These are phyloP conservation scores for Lepisosteus osseus DNA, from an alignment of 2,113 vertebrate genomes.

Conservation along the genomic window DNA sequence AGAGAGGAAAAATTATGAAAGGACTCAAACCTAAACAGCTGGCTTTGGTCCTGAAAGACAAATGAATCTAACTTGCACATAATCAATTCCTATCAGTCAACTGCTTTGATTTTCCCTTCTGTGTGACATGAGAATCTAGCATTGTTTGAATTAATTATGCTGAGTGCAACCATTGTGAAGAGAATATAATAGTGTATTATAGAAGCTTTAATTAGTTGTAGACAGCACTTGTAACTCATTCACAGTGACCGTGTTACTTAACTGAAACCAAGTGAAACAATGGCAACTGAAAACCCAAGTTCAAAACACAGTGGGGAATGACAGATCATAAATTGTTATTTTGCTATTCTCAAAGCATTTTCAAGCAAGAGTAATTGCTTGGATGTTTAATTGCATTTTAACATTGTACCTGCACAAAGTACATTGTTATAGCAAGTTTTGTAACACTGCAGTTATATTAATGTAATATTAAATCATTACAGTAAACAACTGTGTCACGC, in stretches of 20 bases:
- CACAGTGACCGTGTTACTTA: neutral
- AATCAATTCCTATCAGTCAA: too few relatives aligned
- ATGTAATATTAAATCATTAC: slow-evolving; percentile 13
- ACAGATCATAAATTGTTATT: slow-evolving; percentile 26
- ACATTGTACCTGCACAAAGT: slow-evolving; percentile 1
- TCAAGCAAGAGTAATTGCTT: slow-evolving; percentile 37
- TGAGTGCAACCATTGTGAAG: slow-evolving; percentile 1
- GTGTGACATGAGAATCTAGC: too few relatives aligned
- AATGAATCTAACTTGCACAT: too few relatives aligned
- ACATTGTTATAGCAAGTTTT: neutral
- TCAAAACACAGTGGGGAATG: slow-evolving; percentile 17
- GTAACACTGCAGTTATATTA: slow-evolving; percentile 1
- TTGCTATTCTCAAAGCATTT: slow-evolving; percentile 24
- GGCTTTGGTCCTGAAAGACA: too few relatives aligned
- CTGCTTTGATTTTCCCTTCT: too few relatives aligned
- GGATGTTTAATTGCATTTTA: slow-evolving; percentile 19
- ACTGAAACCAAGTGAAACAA: slow-evolving; percentile 17
- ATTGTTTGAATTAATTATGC: too few relatives aligned
- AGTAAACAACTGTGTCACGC: slow-evolving; percentile 4
- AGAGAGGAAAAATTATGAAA: too few relatives aligned
- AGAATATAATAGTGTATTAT: slow-evolving; percentile 1
- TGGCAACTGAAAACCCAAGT: neutral
- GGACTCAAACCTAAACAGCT: too few relatives aligned
- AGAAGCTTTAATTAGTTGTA: slow-evolving; percentile 21
- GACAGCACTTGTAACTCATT: slow-evolving; percentile 6